Base-by-base conservation (phyloP, 2,113 vertebrate species). In the Calonectris borealis region DNA sequence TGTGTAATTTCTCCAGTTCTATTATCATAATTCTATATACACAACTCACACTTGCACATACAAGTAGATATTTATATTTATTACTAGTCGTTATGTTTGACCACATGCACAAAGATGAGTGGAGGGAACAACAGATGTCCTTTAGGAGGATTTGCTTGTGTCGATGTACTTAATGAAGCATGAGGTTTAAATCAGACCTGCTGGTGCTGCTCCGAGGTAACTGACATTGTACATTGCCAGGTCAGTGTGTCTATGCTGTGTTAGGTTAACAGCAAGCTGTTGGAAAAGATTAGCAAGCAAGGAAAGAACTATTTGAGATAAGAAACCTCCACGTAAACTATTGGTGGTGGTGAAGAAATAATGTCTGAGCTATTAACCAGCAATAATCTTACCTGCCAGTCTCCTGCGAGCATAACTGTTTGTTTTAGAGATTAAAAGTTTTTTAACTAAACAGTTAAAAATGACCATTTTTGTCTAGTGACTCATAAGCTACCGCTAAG, bases 261-360 rank as follows among this genome's bases (percentile, higher is more conserved):
- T 48, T 6, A 77, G 57, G 26, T 61, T 38, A 69, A 61, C 7
- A 88, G 58, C 55, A 85, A 94, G 36, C 44, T 85, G 44, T 16
- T 75, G 14, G 87, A 61, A 87, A 85, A 69, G 77, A 81, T 57
- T 4, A 93, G 40, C 1, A 9, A 61, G 61, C 61, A 69, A 91
- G 27, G 46, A 72, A 85, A 49, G 65, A 93, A 65, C 4, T 2
- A 93, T 32, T 11, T 48, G 44, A 79, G 66, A 46, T 46, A 83
- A 90, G 75, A 70, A 94, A 69, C 51, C 69, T 79, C 49, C 66
- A 93, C n/a, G 57, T 49, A 79, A 95, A 57, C 34, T 57, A 24
- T 5, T 82, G 49, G 0, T 85, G 57, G 15, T 65, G 31, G 77
- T 72, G 25, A 83, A 95, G 55, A 76, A 87, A 71, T 60, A 65